Conservation (phyloP, 2,797 vertebrate species). For the Chrysocyon brachyurus region DNA sequence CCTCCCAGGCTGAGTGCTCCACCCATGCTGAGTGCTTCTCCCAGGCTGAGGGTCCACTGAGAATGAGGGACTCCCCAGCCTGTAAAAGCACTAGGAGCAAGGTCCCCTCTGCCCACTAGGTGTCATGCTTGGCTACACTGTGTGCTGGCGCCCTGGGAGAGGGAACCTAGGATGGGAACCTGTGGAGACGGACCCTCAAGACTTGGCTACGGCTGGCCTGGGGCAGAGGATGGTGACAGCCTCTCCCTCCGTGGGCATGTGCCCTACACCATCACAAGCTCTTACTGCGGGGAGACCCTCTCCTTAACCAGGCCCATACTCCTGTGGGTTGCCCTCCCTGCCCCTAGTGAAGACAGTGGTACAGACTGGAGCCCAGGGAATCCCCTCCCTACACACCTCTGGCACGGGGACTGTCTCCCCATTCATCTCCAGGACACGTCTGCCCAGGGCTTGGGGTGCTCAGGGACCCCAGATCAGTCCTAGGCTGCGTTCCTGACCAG, state of each 20-base stretch:
- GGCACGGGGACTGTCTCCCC: neutral
- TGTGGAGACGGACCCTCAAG: fast-evolving
- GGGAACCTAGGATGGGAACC: neutral
- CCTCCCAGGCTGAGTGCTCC: neutral
- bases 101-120: slow-evolving; percentile 75
- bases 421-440: neutral
- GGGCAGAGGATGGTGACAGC: neutral
- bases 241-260: fast-evolving
- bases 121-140: slow-evolving; percentile 79
- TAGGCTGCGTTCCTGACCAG: neutral
- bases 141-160: neutral
- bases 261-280: fast-evolving
- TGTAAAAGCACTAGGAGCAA: fast-evolving
- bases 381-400: neutral
- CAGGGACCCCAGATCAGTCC: neutral
- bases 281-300: neutral
- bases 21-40: neutral
- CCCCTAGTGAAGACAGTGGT: too few species aligned
- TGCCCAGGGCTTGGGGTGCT: neutral
- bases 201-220: neutral
- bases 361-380: neutral
- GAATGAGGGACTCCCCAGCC: neutral
- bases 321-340: neutral
- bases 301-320: neutral
- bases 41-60: neutral